Conservation (phyloP, 1,140 invertebrate genomes). For the Caerostris extrusa region DNA sequence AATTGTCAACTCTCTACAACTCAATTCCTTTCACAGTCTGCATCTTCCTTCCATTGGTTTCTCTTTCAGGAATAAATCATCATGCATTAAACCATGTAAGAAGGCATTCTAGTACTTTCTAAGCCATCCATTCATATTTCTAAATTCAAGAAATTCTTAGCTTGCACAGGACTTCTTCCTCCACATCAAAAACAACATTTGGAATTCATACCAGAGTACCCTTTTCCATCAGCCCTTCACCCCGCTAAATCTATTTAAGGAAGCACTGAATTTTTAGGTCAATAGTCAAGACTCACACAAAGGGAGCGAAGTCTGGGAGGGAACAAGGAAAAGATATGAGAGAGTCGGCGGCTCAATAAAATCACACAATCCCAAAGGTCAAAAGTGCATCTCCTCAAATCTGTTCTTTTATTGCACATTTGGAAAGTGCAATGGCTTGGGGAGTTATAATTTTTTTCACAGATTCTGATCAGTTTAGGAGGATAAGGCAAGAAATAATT, state of each 20-base stretch:
- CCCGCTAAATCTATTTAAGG: not conserved
- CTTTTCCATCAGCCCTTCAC: not conserved
- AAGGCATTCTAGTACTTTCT: too few relatives aligned
- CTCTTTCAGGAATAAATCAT: too few relatives aligned
- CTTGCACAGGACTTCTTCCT: not conserved
- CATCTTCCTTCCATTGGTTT: too few relatives aligned
- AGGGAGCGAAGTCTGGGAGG: not conserved
- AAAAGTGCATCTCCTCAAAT: not conserved
- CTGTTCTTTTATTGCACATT: conserved; percentile 21
- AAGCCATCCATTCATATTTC: not conserved
- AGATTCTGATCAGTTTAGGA: not conserved
- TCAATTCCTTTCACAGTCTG: too few relatives aligned
- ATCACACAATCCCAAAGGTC: conserved; percentile 21
- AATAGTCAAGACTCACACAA: conserved; percentile 20
- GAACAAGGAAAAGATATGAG: too few relatives aligned
- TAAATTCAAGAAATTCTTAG: not conserved
- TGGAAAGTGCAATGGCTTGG: conserved; percentile 16
- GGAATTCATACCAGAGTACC: conserved; percentile 8
- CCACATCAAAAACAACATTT: conserved; percentile 23
- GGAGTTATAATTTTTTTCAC: not conserved
- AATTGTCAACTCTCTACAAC: too few relatives aligned
- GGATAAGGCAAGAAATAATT: conserved; percentile 22
- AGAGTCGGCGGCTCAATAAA: conserved; percentile 20
- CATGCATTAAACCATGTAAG: too few relatives aligned
- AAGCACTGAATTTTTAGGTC: not conserved